Percentiles rank a stretch among this genome's conserved stretches.
Conservation (phyloP, 2,888 invertebrate species). For the Ochlodes sylvanus region DNA sequence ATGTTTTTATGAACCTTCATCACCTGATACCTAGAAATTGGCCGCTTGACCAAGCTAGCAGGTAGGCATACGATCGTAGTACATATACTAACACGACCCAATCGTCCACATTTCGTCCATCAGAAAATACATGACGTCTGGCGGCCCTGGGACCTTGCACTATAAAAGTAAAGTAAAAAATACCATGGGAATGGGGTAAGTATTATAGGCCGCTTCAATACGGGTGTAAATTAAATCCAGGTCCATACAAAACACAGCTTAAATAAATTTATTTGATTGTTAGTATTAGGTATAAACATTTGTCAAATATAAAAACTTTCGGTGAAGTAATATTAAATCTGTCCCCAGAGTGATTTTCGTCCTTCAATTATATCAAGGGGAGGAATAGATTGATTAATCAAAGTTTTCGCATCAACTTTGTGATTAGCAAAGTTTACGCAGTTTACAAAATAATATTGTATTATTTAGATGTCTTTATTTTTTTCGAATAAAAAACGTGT, state of each 20-base stretch:
- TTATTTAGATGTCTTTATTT: neutral
- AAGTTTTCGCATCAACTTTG: constrained; percentile 37
- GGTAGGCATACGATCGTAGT: too few species aligned
- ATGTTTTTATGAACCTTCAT: too few species aligned
- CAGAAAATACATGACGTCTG: too few species aligned
- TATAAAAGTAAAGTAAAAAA: too few species aligned
- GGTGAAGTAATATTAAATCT: constrained; percentile 24
- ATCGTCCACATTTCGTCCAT: too few species aligned
- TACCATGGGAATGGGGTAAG: too few species aligned
- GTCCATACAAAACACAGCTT: neutral
- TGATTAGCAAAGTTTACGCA: constrained; percentile 41
- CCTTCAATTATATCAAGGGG: constrained; percentile 33
- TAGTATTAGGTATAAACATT: neutral
- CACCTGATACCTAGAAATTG: too few species aligned
- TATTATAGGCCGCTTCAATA: too few species aligned
- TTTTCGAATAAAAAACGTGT: neutral
- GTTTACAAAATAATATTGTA: constrained; percentile 24
- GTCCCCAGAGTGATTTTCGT: constrained; percentile 24
- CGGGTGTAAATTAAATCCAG: neutral
- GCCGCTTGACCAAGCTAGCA: too few species aligned
- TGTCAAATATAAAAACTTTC: constrained; percentile 16
- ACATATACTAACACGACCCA: too few species aligned
- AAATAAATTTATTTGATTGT: neutral
- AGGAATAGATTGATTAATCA: constrained; percentile 39
- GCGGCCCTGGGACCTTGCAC: too few species aligned